Evolutionary conservation across 2,888 invertebrate genomes (phyloP), one percentile per base, ranked within the genome.

Genomic region (Chydorus sphaericus): DNA sequence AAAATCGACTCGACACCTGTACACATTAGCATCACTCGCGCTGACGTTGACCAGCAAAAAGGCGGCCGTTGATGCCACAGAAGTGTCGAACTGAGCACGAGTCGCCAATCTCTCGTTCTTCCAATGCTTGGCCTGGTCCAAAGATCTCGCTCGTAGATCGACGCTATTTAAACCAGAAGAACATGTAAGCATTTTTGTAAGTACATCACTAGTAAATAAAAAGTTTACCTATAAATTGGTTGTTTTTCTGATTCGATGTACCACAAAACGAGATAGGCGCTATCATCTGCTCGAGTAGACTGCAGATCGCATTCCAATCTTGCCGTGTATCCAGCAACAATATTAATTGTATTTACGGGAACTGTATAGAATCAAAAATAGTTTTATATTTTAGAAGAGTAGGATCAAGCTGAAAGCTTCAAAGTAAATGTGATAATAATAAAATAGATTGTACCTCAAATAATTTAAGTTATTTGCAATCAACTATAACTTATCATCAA

Each of bases 261-360:
- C 55, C 55, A 55, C 20, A 55, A 26, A 48, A 55, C 55, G 14
- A 55, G 48, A 31, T 55, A 55, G n/a, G 55, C 55, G 48, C 55
- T 55, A 23, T 55, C 55, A 10, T 48, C 55, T 23, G 55, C 31
- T 36, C 48, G 48, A 33, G 49, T 55, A 10, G 55, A 36, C 23
- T 36, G 48, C 49, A 55, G 31, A 31, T 55, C 55, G 26, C 55
- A 55, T 55, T 55, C 55, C 33, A 55, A 16, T 26, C n/a, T 30
- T 3, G 55, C 33, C 14, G 55, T 20, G 49, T 39, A 33, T 36
- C 55, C 55, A 33, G 48, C 49, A 55, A 49, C 36, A n/a, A 31
- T 39, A 28, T 26, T 55, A 26, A 48, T 26, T 48, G 37, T 39
- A 28, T 48, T 39, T 2, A 48, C 36, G 23, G 55, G 55, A 36